Evolutionary conservation across 2,888 invertebrate species (phyloP).

Genomic region (Sphinx pinastri): DNA sequence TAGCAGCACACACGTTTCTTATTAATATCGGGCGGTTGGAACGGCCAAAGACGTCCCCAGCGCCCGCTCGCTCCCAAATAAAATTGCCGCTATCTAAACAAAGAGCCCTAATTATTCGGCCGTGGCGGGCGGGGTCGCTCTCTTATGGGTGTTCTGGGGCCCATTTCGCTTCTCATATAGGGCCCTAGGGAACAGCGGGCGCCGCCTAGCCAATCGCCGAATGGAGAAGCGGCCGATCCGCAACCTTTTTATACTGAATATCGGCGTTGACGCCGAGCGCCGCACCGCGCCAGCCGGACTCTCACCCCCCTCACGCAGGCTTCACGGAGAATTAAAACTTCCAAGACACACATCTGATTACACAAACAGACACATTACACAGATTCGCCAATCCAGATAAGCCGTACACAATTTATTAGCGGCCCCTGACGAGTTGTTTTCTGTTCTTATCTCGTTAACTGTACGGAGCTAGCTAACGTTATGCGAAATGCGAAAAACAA

Average conservation of each 20-base stretch:
- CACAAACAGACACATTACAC: constrained; percentile 76
- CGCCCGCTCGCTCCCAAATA: constrained; percentile 84
- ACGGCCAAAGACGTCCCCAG: constrained; percentile 82
- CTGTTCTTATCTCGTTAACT: constrained; percentile 60
- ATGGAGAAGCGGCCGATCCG: constrained; percentile 82
- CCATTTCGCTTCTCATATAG: constrained; percentile 87
- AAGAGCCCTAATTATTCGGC: constrained; percentile 87
- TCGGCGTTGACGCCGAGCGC: constrained; percentile 67
- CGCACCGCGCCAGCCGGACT: constrained; percentile 47
- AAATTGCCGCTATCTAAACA: constrained; percentile 86
- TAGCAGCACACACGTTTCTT: constrained; percentile 71
- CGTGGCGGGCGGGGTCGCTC: constrained; percentile 87
- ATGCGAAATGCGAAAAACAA: constrained; percentile 26
- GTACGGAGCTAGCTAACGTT: constrained; percentile 37
- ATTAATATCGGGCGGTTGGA: constrained; percentile 81
- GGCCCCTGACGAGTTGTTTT: constrained; percentile 67
- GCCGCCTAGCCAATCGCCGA: constrained; percentile 86
- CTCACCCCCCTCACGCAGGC: constrained; percentile 50
- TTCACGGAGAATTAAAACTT: constrained; percentile 78
- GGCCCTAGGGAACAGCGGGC: constrained; percentile 84
- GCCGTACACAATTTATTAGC: constrained; percentile 72
- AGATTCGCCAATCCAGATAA: constrained; percentile 75
- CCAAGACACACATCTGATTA: constrained; percentile 79
- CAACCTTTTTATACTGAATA: constrained; percentile 83
- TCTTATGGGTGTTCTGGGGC: constrained; percentile 88